Evolutionary conservation across 2,888 invertebrate genomes (phyloP).

Genomic region (Calephelis perditalis): DNA sequence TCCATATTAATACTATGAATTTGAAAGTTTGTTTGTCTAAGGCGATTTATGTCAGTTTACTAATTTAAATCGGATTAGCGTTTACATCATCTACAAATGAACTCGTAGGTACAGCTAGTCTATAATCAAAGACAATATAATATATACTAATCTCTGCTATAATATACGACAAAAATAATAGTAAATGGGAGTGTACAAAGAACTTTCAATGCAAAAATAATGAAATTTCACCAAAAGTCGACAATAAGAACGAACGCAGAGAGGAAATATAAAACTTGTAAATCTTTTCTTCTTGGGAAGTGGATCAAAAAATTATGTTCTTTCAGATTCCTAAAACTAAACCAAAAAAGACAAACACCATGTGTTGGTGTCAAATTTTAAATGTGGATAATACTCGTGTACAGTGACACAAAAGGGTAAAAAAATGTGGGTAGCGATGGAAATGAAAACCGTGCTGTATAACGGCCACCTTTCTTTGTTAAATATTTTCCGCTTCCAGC

Average conservation of each 20-base stretch:
- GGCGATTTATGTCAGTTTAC: too few relatives aligned
- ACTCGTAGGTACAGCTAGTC: background rate
- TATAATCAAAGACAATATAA: too few relatives aligned
- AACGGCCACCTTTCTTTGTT: conserved; percentile 48
- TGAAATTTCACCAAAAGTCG: background rate
- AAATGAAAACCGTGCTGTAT: conserved; percentile 55
- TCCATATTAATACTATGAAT: too few relatives aligned
- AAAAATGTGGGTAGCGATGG: conserved; percentile 47
- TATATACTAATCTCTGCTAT: too few relatives aligned
- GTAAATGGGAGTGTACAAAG: background rate
- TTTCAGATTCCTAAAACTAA: conserved; percentile 1
- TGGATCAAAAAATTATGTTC: conserved; percentile 8
- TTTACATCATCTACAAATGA: background rate
- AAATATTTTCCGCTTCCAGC: conserved; percentile 39
- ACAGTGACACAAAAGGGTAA: conserved; percentile 32
- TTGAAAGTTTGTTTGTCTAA: too few relatives aligned
- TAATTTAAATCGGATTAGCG: too few relatives aligned
- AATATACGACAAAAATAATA: background rate
- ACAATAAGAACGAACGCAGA: too few relatives aligned
- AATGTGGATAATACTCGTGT: conserved; percentile 44
- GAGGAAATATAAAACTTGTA: too few relatives aligned
- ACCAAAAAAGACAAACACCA: conserved; percentile 8
- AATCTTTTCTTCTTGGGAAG: background rate
- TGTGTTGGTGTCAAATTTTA: conserved; percentile 45
- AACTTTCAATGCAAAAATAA: background rate